A percentile compares a stretch with the other conserved stretches of the same genome.
Conservation (phyloP, 2,888 invertebrate genomes). For the Idaea biselata region DNA sequence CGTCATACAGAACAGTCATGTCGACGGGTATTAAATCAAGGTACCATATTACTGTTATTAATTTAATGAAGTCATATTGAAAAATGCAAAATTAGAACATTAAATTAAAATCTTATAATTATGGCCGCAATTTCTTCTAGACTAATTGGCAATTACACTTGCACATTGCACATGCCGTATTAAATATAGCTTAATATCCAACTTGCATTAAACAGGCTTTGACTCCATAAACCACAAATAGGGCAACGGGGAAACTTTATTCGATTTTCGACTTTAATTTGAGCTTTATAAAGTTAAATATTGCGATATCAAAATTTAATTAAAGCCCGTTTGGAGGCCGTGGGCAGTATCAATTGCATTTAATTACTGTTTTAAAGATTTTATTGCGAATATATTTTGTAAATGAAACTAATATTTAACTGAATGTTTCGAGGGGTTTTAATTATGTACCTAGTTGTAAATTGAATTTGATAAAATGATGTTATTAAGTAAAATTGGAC, state of each 20-base stretch:
- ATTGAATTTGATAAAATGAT: not conserved
- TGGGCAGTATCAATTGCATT: not conserved
- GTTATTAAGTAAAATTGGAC: not conserved
- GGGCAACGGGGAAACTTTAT: not conserved
- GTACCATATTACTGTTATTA: not conserved
- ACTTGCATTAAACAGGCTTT: not conserved
- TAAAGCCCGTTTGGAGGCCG: not conserved
- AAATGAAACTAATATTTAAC: not conserved
- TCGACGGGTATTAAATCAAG: no score
- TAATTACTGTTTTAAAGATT: not conserved
- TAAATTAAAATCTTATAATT: not conserved
- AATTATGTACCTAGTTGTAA: not conserved
- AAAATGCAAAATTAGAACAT: not conserved
- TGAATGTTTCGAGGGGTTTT: not conserved
- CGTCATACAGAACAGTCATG: no score
- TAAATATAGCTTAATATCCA: slow-evolving; percentile 1
- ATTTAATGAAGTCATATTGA: not conserved
- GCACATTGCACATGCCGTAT: not conserved
- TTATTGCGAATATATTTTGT: not conserved
- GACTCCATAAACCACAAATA: not conserved
- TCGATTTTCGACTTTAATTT: not conserved
- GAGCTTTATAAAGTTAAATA: not conserved
- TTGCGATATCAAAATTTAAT: not conserved
- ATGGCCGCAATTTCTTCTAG: not conserved
- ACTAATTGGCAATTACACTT: not conserved